Evolutionary conservation across 2,888 invertebrate species (phyloP).

Genomic region (Embidobia sp.): DNA sequence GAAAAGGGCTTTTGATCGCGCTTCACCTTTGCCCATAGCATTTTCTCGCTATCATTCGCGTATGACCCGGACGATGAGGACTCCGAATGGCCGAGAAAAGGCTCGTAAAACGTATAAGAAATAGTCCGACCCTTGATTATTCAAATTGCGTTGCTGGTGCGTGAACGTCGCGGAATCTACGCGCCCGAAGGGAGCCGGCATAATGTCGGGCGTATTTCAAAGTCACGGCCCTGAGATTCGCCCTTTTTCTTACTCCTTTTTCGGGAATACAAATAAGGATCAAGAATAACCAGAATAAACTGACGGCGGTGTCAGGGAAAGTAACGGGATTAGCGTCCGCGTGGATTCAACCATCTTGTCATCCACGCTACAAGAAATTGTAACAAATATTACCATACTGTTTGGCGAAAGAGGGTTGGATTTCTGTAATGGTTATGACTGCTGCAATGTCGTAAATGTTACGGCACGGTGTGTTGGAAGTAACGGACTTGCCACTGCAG

Average conservation of each 20-base stretch:
- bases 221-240: conserved; percentile 2
- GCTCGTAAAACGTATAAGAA: conserved; percentile 38
- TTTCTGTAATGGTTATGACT: too few relatives aligned
- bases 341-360: background rate
- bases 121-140: conserved; percentile 35
- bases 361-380: too few relatives aligned
- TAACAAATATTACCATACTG: too few relatives aligned
- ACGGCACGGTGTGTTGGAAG: too few relatives aligned
- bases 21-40: conserved; percentile 13
- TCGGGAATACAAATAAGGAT: conserved; percentile 24
- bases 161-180: conserved; percentile 40
- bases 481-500: too few relatives aligned
- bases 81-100: conserved; percentile 17
- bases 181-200: background rate
- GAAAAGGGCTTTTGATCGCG: conserved; percentile 58
- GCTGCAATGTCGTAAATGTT: too few relatives aligned
- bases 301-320: conserved; percentile 15
- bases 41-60: conserved; percentile 18
- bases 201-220: conserved; percentile 29
- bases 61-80: conserved; percentile 14
- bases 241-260: too few relatives aligned
- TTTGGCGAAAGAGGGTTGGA: too few relatives aligned
- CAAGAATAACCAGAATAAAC: conserved; percentile 28
- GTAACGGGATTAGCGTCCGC: background rate
- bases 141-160: conserved; percentile 38